Conservation (phyloP, 1,140 invertebrate species). For the Mercenaria mercenaria region DNA sequence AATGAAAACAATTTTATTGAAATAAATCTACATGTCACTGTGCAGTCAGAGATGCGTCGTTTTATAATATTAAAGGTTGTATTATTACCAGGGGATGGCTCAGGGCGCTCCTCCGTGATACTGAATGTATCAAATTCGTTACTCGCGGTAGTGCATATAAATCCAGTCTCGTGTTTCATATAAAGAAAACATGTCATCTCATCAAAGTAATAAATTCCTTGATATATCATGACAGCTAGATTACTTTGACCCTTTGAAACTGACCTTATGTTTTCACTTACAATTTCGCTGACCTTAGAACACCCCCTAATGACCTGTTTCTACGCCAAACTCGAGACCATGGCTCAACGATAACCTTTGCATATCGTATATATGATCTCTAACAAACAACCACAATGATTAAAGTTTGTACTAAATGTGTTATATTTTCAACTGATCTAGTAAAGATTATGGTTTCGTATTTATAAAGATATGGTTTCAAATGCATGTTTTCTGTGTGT, state of each 20-base stretch:
- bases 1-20: too few relatives aligned
- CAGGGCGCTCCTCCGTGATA: too few relatives aligned
- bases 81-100: too few relatives aligned
- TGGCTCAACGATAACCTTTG: background rate
- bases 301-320: conserved; percentile 7
- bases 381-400: background rate
- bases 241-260: background rate
- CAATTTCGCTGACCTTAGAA: background rate
- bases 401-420: background rate
- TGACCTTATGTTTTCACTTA: conserved; percentile 5
- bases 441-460: background rate
- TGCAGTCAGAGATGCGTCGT: too few relatives aligned
- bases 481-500: background rate
- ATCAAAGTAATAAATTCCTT: conserved; percentile 43
- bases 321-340: background rate
- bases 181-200: conserved; percentile 18
- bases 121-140: too few relatives aligned
- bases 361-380: background rate
- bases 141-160: too few relatives aligned
- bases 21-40: too few relatives aligned
- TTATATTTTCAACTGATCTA: background rate
- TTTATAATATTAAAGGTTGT: too few relatives aligned
- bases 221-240: conserved; percentile 19
- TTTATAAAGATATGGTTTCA: background rate
- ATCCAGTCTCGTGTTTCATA: background rate